Percentiles rank a stretch among this genome's conserved stretches.
Conservation (phyloP, 2,113 vertebrate species). For the Ifrita kowaldi region DNA sequence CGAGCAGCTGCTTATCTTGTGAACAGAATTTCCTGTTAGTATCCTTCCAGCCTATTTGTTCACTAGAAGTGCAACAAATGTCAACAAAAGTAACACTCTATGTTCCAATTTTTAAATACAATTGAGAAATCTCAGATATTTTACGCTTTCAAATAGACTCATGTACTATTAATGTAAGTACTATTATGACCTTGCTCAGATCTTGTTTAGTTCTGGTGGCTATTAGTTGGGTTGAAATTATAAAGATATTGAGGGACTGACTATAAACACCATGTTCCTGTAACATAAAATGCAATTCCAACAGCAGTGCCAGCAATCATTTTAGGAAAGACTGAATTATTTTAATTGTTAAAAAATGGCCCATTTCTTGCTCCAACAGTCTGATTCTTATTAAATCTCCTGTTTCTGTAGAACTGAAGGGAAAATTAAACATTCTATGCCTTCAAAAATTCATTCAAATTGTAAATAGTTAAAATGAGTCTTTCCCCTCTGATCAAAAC, state of each 20-base stretch:
- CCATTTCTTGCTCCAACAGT: neutral
- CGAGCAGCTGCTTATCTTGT: slow-evolving; percentile 78
- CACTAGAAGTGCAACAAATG: slow-evolving; percentile 58
- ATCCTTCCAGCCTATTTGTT: slow-evolving; percentile 67
- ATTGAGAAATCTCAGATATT: slow-evolving; percentile 44
- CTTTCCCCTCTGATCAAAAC: neutral
- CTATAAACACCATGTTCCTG: neutral
- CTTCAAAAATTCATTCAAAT: neutral
- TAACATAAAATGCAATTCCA: neutral
- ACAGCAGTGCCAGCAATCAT: neutral
- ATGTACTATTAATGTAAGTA: neutral
- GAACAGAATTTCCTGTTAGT: slow-evolving; percentile 79
- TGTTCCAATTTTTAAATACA: slow-evolving; percentile 18
- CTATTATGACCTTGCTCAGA: neutral
- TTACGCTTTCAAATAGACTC: neutral
- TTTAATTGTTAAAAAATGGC: neutral
- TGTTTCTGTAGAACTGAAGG: neutral
- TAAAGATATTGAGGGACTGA: neutral
- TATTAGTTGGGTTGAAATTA: neutral
- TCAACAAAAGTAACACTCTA: slow-evolving; percentile 58
- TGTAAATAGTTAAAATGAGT: neutral
- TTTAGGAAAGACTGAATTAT: neutral
- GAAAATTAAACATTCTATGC: neutral
- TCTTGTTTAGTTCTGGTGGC: neutral
- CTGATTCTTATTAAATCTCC: neutral